These are phyloP conservation scores for Melanotaenia nigrans DNA, from an alignment of 2,797 vertebrate genomes.

Conservation along the genomic window DNA sequence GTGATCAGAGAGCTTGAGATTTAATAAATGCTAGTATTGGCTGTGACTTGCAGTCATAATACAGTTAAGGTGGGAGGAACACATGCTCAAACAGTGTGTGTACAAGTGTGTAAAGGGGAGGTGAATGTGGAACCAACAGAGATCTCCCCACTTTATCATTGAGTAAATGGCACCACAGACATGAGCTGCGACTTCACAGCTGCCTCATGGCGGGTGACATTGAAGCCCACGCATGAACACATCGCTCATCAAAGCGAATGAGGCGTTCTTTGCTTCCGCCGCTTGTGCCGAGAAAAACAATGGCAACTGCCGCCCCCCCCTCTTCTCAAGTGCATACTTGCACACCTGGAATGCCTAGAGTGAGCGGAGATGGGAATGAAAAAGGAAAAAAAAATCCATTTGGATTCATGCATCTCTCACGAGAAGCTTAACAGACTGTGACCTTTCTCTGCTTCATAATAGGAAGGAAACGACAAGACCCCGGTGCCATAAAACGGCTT, in stretches of 20 bases:
- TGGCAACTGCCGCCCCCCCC: slow-evolving; percentile 34
- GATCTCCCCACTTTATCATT: slow-evolving; percentile 78
- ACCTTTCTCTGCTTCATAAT: slow-evolving; percentile 70
- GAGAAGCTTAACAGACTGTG: slow-evolving; percentile 78
- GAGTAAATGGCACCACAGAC: slow-evolving; percentile 78
- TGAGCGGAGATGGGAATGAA: slow-evolving; percentile 55
- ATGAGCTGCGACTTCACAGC: slow-evolving; percentile 75
- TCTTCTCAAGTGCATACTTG: slow-evolving; percentile 46
- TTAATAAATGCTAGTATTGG: slow-evolving; percentile 67
- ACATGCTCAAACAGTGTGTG: slow-evolving; percentile 49
- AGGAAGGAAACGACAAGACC: slow-evolving; percentile 68
- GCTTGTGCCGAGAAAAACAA: slow-evolving; percentile 68
- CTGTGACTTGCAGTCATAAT: slow-evolving; percentile 69
- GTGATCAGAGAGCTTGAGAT: slow-evolving; percentile 63
- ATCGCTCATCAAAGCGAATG: slow-evolving; percentile 81
- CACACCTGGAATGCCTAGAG: slow-evolving; percentile 77
- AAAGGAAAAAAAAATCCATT: slow-evolving; percentile 56
- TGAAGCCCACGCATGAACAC: slow-evolving; percentile 79
- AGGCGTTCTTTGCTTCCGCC: slow-evolving; percentile 71
- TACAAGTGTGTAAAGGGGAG: slow-evolving; percentile 51
- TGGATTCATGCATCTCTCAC: slow-evolving; percentile 69
- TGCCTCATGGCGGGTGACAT: slow-evolving; percentile 79
- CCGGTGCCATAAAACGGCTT: slow-evolving; percentile 66
- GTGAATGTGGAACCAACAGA: slow-evolving; percentile 67
- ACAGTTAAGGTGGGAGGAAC: slow-evolving; percentile 61